Percentiles rank a stretch among this genome's conserved stretches.
Evolutionary conservation across 2,888 invertebrate species (phyloP).

Genomic region (Xestia rhomboidea): DNA sequence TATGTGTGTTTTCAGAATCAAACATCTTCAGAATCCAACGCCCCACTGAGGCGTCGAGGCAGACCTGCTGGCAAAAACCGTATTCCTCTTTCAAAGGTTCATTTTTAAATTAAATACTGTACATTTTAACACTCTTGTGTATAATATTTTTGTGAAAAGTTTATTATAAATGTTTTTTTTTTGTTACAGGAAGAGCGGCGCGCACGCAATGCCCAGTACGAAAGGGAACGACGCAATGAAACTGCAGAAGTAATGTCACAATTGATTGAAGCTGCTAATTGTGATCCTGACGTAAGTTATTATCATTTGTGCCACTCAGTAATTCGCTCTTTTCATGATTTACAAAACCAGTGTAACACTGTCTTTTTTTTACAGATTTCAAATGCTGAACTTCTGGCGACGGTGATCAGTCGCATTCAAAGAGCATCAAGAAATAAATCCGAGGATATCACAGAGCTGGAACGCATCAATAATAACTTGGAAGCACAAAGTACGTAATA

Average conservation of each 20-base stretch:
- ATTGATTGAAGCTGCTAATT: slow-evolving; percentile 70
- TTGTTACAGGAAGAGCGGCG: slow-evolving; percentile 73
- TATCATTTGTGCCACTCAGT: not conserved
- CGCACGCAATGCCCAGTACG: slow-evolving; percentile 78
- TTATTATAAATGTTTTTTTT: not conserved
- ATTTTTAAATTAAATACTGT: slow-evolving; percentile 30
- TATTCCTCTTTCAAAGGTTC: slow-evolving; percentile 72
- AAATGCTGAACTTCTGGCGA: slow-evolving; percentile 69
- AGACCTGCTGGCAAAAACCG: slow-evolving; percentile 76
- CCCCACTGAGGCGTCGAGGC: slow-evolving; percentile 69
- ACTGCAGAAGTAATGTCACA: slow-evolving; percentile 71
- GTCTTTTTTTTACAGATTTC: slow-evolving; percentile 58
- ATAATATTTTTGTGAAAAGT: not conserved
- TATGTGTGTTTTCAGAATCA: slow-evolving; percentile 21
- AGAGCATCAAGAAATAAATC: slow-evolving; percentile 48
- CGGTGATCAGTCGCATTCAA: slow-evolving; percentile 70
- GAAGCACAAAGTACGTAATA: slow-evolving; percentile 69
- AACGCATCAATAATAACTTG: slow-evolving; percentile 68
- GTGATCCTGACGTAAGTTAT: slow-evolving; percentile 68
- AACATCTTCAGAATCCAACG: not conserved
- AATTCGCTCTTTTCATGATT: not conserved
- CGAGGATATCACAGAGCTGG: slow-evolving; percentile 65
- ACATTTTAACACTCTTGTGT: not conserved
- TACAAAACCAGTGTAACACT: not conserved
- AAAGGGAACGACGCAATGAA: slow-evolving; percentile 75